These are phyloP conservation scores for Hylia prasina DNA, from an alignment of 2,113 vertebrate genomes.

Conservation along the genomic window DNA sequence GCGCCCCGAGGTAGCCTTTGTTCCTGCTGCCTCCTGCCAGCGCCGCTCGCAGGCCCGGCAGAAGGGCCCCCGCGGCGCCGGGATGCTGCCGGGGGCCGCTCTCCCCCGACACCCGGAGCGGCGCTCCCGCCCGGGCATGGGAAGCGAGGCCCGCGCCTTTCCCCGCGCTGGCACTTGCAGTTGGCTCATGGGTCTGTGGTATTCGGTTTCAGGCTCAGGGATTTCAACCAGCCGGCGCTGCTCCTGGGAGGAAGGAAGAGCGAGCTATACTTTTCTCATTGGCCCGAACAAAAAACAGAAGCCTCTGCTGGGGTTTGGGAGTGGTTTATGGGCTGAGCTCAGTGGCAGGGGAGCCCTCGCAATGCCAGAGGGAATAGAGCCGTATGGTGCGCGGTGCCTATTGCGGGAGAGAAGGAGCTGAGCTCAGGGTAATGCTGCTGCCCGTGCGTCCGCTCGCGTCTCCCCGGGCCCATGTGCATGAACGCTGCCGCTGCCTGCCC, in stretches of 20 bases:
- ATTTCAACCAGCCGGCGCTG: constrained; percentile 53
- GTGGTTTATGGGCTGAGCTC: constrained; percentile 55
- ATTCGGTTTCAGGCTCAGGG: constrained; percentile 59
- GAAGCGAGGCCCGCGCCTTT: not conserved
- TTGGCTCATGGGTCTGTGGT: constrained; percentile 38
- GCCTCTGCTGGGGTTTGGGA: constrained; percentile 62
- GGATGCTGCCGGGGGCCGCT: not conserved
- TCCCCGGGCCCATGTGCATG: constrained; percentile 29
- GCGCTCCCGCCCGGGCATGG: not conserved
- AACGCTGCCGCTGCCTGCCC: not conserved
- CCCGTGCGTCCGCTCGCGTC: constrained; percentile 4
- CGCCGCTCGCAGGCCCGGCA: not conserved
- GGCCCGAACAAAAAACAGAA: constrained; percentile 64
- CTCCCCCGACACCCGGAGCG: not conserved
- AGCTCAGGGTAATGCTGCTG: constrained; percentile 51
- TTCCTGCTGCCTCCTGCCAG: not conserved
- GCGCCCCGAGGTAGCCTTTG: constrained; percentile 17
- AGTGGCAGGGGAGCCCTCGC: constrained; percentile 51
- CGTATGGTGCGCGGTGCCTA: constrained; percentile 35
- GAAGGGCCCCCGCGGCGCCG: not conserved
- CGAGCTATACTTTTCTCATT: constrained; percentile 61
- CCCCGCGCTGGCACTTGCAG: constrained; percentile 26
- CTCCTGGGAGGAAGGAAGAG: constrained; percentile 65
- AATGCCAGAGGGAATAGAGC: constrained; percentile 63
- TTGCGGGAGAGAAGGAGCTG: constrained; percentile 39